Base-by-base conservation (phyloP, 2,888 invertebrate genomes). In the Graphium colonna region DNA sequence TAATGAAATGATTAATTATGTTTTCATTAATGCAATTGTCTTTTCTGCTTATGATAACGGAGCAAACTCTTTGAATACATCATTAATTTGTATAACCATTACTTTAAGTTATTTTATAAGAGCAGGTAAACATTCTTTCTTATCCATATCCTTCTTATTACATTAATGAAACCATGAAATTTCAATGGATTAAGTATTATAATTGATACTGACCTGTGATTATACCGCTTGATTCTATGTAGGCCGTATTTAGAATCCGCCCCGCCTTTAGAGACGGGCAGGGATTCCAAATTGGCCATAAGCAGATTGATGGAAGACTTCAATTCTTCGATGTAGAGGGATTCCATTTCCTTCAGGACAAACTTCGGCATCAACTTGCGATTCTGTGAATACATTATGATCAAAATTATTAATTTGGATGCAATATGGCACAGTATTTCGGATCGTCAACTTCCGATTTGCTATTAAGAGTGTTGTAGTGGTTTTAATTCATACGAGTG, bases 341-440 rank as follows among this genome's bases (percentile, higher is more conserved):
- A 97, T 90, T 99, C 99, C 99, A 99, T 99, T 91, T 99, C 99
- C 92, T 99, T 99, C 68, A 99, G 93, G 61, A 99, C 98, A 91
- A 99, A 99, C 91, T 97, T 98, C 67, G 99, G 99, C 97, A 98
- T 97, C 74, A 98, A 88, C 90, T 98, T 97, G 69, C 97, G 95
- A 85, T 98, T 98, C 96, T 97, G 83, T 17, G 17, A 18, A 21
- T 28, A 45, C n/a, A 21, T 42, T n/a, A n/a, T n/a, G n/a, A n/a
- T n/a, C n/a, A n/a, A n/a, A n/a, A n/a, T n/a, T n/a, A n/a, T n/a
- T n/a, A n/a, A n/a, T n/a, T n/a, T n/a, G n/a, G n/a, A n/a, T n/a
- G n/a, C n/a, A n/a, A n/a, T n/a, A n/a, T n/a, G n/a, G n/a, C n/a
- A n/a, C n/a, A n/a, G n/a, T n/a, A n/a, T n/a, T n/a, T n/a, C n/a